Evolutionary conservation across 2,888 invertebrate species (phyloP).

Genomic region (Pachycephus smyrnensis): DNA sequence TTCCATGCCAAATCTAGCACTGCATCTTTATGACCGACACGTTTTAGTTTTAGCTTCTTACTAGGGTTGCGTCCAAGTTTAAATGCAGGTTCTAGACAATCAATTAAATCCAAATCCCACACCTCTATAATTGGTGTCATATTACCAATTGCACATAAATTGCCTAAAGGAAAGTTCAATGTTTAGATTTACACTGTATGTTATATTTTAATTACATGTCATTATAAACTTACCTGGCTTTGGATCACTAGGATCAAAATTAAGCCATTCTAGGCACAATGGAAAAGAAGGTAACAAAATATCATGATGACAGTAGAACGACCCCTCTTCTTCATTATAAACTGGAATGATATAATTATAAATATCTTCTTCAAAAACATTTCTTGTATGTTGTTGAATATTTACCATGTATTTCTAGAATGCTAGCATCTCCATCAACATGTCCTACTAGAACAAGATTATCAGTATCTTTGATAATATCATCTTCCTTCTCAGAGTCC

Average conservation of each 20-base stretch:
- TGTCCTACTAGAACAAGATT: slow-evolving; percentile 90
- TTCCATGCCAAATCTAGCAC: slow-evolving; percentile 95
- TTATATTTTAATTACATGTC: background rate
- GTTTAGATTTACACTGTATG: background rate
- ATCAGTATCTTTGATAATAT: slow-evolving; percentile 87
- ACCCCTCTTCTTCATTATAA: slow-evolving; percentile 89
- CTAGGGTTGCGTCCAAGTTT: slow-evolving; percentile 81
- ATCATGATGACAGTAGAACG: slow-evolving; percentile 95
- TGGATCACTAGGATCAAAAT: slow-evolving; percentile 84
- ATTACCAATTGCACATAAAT: slow-evolving; percentile 91
- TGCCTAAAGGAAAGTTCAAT: slow-evolving; percentile 69
- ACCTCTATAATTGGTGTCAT: slow-evolving; percentile 94
- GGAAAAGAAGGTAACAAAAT: slow-evolving; percentile 90
- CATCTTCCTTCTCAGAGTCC: slow-evolving; percentile 89
- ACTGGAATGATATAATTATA: slow-evolving; percentile 71
- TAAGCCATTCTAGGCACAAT: slow-evolving; percentile 92
- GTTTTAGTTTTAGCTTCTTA: slow-evolving; percentile 78
- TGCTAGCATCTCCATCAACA: slow-evolving; percentile 87
- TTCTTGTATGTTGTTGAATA: slow-evolving; percentile 4
- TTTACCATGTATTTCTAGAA: slow-evolving; percentile 87
- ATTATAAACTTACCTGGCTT: slow-evolving; percentile 69
- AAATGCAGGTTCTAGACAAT: slow-evolving; percentile 89
- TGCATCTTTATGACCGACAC: slow-evolving; percentile 87
- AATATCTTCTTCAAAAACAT: slow-evolving; percentile 9
- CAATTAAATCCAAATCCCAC: slow-evolving; percentile 97